Percentiles rank a stretch among this genome's conserved stretches.
phyloP scores from a whole-genome alignment of 2,113 vertebrate species.

The Podarcis raffonei region DNA sequence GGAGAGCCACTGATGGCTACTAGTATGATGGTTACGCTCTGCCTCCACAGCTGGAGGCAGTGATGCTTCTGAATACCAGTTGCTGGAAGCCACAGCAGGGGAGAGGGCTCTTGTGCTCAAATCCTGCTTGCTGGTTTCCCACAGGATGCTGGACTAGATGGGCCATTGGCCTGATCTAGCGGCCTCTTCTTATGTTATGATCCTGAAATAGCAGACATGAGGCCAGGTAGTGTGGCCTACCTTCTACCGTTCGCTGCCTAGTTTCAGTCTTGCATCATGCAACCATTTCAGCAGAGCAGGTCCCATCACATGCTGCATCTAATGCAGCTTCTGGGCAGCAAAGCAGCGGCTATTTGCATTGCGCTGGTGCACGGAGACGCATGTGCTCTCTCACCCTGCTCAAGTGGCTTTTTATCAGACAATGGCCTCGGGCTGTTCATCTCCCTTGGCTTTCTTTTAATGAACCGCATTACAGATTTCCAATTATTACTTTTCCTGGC shows the following conservation, averaged over 20 bases:
- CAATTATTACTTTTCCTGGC: conserved; percentile 52
- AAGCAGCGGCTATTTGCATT: neutral
- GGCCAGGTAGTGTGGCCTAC: neutral
- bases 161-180: too few species aligned
- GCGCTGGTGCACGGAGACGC: neutral
- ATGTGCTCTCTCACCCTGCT: neutral
- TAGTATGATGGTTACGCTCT: too few species aligned
- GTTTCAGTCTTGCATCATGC: neutral
- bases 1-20: too few species aligned
- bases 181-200: neutral
- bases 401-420: neutral
- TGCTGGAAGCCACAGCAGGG: neutral
- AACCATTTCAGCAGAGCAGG: neutral
- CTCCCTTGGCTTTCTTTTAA: conserved; percentile 63
- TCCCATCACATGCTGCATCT: neutral
- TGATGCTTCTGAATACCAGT: neutral
- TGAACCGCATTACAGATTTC: conserved; percentile 65
- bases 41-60: neutral
- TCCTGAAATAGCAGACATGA: accelerated
- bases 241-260: too few species aligned
- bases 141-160: too few species aligned
- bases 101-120: too few species aligned
- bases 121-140: too few species aligned
- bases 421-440: conserved; percentile 36
- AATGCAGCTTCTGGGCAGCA: neutral